Conservation (phyloP, 2,113 vertebrate species). For the Dasyurus viverrinus region DNA sequence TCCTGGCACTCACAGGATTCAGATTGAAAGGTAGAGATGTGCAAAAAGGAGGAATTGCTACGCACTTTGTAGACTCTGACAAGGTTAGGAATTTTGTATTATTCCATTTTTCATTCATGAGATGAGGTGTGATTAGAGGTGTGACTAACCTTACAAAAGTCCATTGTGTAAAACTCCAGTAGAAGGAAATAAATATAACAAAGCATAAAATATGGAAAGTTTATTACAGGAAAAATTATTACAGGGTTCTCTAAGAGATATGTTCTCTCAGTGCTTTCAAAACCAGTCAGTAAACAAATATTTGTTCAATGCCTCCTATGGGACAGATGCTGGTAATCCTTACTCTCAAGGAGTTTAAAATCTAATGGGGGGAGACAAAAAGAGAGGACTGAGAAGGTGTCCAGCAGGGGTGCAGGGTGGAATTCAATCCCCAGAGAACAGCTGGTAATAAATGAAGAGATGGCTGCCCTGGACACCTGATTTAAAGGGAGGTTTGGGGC, state of each 20-base stretch:
- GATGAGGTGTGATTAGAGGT: background rate
- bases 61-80: conserved; percentile 93
- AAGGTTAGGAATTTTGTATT: conserved; percentile 85
- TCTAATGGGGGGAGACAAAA: background rate
- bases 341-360: background rate
- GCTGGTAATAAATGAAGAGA: background rate
- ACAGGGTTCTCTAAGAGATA: conserved; percentile 5
- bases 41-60: conserved; percentile 91
- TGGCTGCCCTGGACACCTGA: background rate
- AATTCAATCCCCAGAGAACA: background rate
- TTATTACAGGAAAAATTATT: conserved; percentile 36
- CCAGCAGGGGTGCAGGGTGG: background rate
- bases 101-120: conserved; percentile 9
- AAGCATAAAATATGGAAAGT: background rate
- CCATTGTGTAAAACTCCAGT: conserved; percentile 37
- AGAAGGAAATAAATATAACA: conserved; percentile 1
- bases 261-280: background rate
- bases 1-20: conserved; percentile 93
- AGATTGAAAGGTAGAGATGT: conserved; percentile 94
- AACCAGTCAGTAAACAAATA: background rate
- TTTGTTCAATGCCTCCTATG: background rate
- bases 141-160: conserved; percentile 1
- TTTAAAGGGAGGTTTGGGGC: background rate
- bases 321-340: background rate
- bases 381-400: background rate